phyloP scores from a whole-genome alignment of 35 echinoderm and acorn worm species.

The Ophioderma brevispina region DNA sequence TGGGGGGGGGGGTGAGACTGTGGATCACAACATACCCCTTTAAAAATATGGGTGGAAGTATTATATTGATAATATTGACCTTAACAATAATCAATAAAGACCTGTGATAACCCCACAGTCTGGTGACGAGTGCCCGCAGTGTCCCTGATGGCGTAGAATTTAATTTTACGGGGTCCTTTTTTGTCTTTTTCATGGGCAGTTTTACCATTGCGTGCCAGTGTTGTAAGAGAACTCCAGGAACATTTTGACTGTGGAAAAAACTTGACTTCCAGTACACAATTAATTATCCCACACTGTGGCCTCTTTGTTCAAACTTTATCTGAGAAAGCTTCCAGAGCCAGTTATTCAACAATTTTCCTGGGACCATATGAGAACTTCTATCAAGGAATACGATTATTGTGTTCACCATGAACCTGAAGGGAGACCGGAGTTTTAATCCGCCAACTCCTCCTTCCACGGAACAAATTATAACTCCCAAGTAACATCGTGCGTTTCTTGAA shows the following conservation, averaged over 20 bases:
- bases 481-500: constrained; percentile 79
- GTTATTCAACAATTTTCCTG: constrained; percentile 92
- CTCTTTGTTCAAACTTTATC: constrained; percentile 93
- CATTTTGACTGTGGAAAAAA: constrained; percentile 79
- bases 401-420: constrained; percentile 61
- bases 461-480: constrained; percentile 90
- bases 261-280: constrained; percentile 70
- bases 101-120: too few relatives aligned
- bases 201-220: constrained; percentile 63
- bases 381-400: constrained; percentile 57
- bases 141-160: too few relatives aligned
- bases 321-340: constrained; percentile 85
- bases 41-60: too few relatives aligned
- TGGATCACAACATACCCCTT: too few relatives aligned
- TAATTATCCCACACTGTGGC: constrained; percentile 92
- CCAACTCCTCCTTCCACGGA: constrained; percentile 80
- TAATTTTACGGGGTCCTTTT: too few relatives aligned
- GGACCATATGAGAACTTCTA: constrained; percentile 84
- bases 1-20: too few relatives aligned
- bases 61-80: too few relatives aligned
- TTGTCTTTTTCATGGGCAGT: neutral
- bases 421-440: constrained; percentile 66
- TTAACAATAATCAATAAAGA: too few relatives aligned
- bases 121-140: too few relatives aligned
- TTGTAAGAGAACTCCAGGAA: constrained; percentile 90